Base-by-base conservation (phyloP, 2,888 invertebrate genomes). In the Macrosoma leucophasiata region DNA sequence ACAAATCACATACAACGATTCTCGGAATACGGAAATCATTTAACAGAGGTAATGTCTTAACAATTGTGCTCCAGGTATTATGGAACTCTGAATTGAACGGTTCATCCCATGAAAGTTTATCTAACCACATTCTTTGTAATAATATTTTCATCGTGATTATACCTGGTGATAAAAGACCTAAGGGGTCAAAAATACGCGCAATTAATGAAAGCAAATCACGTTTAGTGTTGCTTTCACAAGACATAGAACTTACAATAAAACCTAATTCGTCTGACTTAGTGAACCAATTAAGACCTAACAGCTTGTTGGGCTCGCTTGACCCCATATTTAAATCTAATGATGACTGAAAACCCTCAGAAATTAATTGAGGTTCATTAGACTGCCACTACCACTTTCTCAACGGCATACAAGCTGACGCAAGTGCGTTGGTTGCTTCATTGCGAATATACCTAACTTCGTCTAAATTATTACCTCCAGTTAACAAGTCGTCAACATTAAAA, bases 141-240 rank as follows among this genome's bases (percentile, higher is more conserved):
- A 55, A 5, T 3, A 49, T 46, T 40, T 55, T 54, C 36, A 48
- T 33, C 0, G 2, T 1, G 1, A 53, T 41, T 0, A 53, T 32
- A 29, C 41, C 43, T 1, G 50, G 52, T 7, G 48, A 20, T n/a
- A 56, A 30, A 1, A 53, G 29, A 0, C 51, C 51, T 13, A 55
- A 19, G 1, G 52, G 52, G 15, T 53, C 55, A 30, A 53, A 55
- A 2, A 55, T 47, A 2, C 34, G 32, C 2, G 44, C 37, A 11
- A 52, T 44, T 3, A 27, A 29, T 1, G 51, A 44, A 2, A 55
- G 28, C 3, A 54, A 25, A 3, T 31, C 36, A 5, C 55, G 44
- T 17, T 51, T 52, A 1, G 46, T 48, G 5, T 15, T 4, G 3
- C 5, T 22, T 12, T 29, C 10, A 8, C 22, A 3, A 13, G 13